phyloP scores from a whole-genome alignment of 2,113 vertebrate species.

The Catharus bicknelli region DNA sequence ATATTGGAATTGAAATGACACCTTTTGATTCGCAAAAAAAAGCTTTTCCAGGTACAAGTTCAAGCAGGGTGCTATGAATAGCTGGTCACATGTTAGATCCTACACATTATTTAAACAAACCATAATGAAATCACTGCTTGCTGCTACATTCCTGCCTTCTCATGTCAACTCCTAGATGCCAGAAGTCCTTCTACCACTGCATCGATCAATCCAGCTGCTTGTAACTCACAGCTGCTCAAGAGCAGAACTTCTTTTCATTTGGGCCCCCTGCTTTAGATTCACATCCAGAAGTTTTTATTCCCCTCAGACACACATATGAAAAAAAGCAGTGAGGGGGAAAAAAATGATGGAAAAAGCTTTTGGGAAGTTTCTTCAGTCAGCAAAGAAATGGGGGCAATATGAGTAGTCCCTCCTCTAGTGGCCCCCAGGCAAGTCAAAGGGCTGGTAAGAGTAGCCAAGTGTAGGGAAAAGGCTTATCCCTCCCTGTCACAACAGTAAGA shows the following conservation, averaged over 20 bases:
- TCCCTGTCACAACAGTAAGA: neutral
- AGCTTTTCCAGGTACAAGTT: neutral
- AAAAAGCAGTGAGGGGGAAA: neutral
- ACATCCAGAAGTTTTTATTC: neutral
- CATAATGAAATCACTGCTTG: slow-evolving; percentile 16
- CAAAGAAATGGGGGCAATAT: neutral
- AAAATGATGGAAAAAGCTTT: neutral
- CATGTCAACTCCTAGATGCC: neutral
- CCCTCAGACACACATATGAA: neutral
- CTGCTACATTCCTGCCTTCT: neutral
- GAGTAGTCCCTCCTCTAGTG: neutral
- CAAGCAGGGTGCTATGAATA: neutral
- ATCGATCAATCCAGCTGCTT: neutral
- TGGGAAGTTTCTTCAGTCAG: neutral
- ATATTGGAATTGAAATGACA: neutral
- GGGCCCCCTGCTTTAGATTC: neutral
- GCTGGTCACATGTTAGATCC: neutral
- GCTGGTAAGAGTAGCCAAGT: neutral
- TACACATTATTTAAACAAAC: neutral
- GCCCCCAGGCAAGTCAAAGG: neutral
- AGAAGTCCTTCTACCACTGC: neutral
- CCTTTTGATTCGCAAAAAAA: neutral
- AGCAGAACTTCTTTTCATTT: neutral
- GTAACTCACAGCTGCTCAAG: neutral
- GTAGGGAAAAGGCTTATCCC: neutral